Evolutionary conservation across 1,140 invertebrate genomes (phyloP), one percentile per base, ranked within the genome.

Genomic region (Drosophila simulans): DNA sequence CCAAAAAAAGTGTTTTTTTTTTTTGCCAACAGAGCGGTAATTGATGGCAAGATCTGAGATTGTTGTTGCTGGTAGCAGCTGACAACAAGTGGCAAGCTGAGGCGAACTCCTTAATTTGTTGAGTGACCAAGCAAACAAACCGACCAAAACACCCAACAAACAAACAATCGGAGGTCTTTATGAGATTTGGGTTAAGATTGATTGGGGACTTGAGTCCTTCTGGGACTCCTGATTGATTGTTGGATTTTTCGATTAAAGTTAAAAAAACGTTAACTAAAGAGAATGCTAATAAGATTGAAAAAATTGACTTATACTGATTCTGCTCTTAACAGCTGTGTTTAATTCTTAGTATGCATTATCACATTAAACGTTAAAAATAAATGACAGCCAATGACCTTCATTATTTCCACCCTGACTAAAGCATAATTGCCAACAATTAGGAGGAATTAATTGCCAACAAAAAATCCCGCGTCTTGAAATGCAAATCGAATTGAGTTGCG

Each of bases 71-170:
- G 35, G 52, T 37, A 40, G 68, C 69, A 60, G 69, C 51, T 60
- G 60, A 59, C 74, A 77, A 69, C 74, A 77, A 77, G 74, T 68
- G 77, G 64, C 64, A 75, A 64, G 13, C 71, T 49, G 46, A 45
- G 40, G 55, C 76, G 72, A 80, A 64, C 73, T 57, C 55, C 62
- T 59, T 75, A 86, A 83, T 86, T 86, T 88, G 75, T 79, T 69
- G 82, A 79, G 75, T 88, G 82, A 79, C 83, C 83, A 86, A 69
- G 73, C 72, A 84, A 84, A 84, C 75, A 79, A 83, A 73, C 76
- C 62, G 65, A 70, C 37, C 37, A 57, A 57, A 49, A 42, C 20
- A 49, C 20, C 45, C 8, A 39, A 46, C 52, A 59, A 66, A 79
- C 43, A 66, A 70, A 53, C 73, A 54, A 69, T 69, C 42, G 57